These are phyloP conservation scores for Perca flavescens DNA, from an alignment of 2,113 vertebrate genomes.

Conservation along the genomic window DNA sequence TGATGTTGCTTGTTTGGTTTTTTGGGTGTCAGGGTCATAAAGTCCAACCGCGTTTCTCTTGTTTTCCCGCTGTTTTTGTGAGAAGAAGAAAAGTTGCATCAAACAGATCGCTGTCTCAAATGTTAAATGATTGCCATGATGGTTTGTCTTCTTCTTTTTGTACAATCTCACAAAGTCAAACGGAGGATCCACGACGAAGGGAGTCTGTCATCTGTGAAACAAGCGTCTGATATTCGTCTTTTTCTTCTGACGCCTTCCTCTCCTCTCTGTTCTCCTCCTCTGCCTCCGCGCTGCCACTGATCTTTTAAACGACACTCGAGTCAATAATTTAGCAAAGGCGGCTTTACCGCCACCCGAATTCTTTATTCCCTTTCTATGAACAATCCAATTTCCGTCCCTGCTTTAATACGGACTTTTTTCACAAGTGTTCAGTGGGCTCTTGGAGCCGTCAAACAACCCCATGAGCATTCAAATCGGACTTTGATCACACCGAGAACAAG, in stretches of 20 bases:
- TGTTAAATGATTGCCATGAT: constrained; percentile 11
- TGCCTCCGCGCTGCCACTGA: constrained; percentile 25
- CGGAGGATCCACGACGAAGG: constrained; percentile 27
- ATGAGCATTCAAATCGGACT: background rate
- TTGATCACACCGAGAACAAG: background rate
- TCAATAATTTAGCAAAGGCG: constrained; percentile 56
- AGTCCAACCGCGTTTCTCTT: background rate
- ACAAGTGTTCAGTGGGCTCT: background rate
- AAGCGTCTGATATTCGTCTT: constrained; percentile 28
- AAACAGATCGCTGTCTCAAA: constrained; percentile 13
- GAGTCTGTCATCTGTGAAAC: constrained; percentile 16
- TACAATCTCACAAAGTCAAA: constrained; percentile 13
- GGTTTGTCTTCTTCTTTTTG: constrained; percentile 17
- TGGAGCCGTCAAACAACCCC: background rate
- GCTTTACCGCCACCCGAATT: background rate
- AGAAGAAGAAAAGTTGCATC: constrained; percentile 26
- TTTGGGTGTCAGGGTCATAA: background rate
- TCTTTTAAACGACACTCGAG: constrained; percentile 37
- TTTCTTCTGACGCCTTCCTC: constrained; percentile 26
- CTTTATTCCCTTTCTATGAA: constrained; percentile 8
- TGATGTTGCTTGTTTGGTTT: too few species aligned
- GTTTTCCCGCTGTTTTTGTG: background rate
- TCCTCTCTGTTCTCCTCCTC: constrained; percentile 34
- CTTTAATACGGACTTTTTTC: constrained; percentile 12
- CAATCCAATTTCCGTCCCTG: background rate